These are phyloP conservation scores for Bostrychus sinensis DNA, from an alignment of 2,113 vertebrate genomes.

Conservation along the genomic window DNA sequence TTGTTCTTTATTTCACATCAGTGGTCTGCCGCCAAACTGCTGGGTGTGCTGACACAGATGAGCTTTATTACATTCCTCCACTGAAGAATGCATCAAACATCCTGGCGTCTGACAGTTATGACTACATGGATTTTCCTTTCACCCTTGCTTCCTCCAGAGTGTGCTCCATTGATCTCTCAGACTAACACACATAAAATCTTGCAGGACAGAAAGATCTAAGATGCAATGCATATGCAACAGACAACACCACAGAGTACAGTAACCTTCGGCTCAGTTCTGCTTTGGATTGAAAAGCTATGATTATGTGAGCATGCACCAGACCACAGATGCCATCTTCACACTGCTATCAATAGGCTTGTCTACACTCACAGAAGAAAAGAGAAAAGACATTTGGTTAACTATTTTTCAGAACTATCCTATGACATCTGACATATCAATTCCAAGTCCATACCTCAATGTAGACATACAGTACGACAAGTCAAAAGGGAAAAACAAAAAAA, in stretches of 20 bases:
- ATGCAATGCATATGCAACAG: constrained; percentile 28
- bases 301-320: not conserved
- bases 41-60: constrained; percentile 14
- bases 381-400: constrained; percentile 5
- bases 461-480: constrained; percentile 45
- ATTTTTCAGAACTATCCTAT: constrained; percentile 6
- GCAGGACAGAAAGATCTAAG: constrained; percentile 20
- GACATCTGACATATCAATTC: constrained; percentile 10
- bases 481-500: constrained; percentile 12
- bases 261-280: constrained; percentile 12
- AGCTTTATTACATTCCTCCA: constrained; percentile 1
- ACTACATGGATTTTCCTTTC: constrained; percentile 20
- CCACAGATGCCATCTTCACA: constrained; percentile 39
- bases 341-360: constrained; percentile 8
- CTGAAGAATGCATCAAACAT: constrained; percentile 7
- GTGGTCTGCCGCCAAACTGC: constrained; percentile 3
- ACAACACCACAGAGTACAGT: constrained; percentile 32
- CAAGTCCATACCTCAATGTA: constrained; percentile 16
- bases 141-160: constrained; percentile 2
- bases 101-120: constrained; percentile 15
- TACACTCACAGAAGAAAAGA: constrained; percentile 4
- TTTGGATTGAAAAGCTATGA: constrained; percentile 8
- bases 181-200: constrained; percentile 1
- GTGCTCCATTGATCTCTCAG: constrained; percentile 30
- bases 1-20: constrained; percentile 13